Evolutionary conservation across 2,113 vertebrate genomes (phyloP).

Genomic region (Ranitomeya variabilis): DNA sequence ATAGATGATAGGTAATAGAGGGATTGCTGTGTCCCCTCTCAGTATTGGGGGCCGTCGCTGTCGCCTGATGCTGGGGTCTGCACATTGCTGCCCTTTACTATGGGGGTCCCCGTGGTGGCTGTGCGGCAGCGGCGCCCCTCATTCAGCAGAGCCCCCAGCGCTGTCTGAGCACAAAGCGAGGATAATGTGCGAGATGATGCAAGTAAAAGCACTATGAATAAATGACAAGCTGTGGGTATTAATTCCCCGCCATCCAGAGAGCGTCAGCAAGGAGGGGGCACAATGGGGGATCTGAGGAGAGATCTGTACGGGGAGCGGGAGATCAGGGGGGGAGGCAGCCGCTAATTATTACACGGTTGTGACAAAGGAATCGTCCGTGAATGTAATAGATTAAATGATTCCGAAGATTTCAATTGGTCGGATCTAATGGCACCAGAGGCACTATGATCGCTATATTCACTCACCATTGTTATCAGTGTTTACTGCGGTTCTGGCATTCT

Average conservation of each 20-base stretch:
- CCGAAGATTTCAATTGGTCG: background rate
- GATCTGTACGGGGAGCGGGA: background rate
- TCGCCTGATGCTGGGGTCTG: too few species aligned
- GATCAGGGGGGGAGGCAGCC: too few species aligned
- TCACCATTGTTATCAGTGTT: background rate
- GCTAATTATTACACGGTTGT: background rate
- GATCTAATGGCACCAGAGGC: background rate
- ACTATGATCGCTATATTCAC: background rate
- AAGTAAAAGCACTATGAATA: constrained; percentile 53
- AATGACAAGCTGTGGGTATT: constrained; percentile 46
- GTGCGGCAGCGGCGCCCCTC: background rate
- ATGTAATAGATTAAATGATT: background rate
- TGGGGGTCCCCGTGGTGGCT: background rate
- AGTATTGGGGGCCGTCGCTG: too few species aligned
- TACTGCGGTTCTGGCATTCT: background rate
- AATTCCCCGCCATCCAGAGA: constrained; percentile 40
- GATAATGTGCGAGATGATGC: constrained; percentile 29
- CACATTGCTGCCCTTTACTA: background rate
- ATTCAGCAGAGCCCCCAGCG: background rate
- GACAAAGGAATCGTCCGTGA: background rate
- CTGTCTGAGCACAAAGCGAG: background rate
- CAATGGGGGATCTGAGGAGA: background rate
- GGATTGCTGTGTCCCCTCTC: background rate
- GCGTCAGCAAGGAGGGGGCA: background rate
- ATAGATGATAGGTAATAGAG: background rate